phyloP scores from a whole-genome alignment of 2,797 vertebrate species.

The Argentina silus region DNA sequence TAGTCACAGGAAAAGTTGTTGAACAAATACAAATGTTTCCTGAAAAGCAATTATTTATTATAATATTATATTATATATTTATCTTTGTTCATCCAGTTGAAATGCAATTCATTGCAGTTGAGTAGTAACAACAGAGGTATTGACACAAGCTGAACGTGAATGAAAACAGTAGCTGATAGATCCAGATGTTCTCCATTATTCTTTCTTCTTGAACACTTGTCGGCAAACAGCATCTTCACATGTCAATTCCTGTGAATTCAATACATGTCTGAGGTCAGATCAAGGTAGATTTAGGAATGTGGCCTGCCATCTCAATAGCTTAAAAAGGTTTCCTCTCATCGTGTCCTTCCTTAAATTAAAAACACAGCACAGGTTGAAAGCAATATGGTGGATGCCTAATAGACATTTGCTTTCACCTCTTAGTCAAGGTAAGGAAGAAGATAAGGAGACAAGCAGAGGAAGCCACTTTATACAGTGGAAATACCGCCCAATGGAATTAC shows the following conservation, averaged over 20 bases:
- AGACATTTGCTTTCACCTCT: too few relatives aligned
- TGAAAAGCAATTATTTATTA: neutral
- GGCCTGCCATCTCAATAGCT: neutral
- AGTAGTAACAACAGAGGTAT: neutral
- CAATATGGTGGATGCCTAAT: too few relatives aligned
- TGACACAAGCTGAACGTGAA: constrained; percentile 12
- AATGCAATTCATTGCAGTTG: neutral
- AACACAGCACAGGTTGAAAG: neutral
- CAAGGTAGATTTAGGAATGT: neutral
- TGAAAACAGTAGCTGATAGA: constrained; percentile 17
- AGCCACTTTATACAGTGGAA: too few relatives aligned
- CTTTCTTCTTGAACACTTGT: constrained; percentile 87
- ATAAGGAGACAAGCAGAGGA: too few relatives aligned
- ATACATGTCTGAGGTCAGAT: neutral
- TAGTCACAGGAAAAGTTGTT: too few relatives aligned
- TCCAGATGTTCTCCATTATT: constrained; percentile 43
- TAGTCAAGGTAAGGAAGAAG: too few relatives aligned
- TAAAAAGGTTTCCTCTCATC: neutral
- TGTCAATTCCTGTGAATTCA: constrained; percentile 81
- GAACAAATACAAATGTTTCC: too few relatives aligned
- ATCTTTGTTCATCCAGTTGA: neutral
- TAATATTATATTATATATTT: neutral
- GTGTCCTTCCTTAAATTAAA: neutral
- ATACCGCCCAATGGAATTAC: neutral
- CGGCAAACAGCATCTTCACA: constrained; percentile 86